phyloP scores from a whole-genome alignment of 2,113 vertebrate species.

The Phainopepla nitens region DNA sequence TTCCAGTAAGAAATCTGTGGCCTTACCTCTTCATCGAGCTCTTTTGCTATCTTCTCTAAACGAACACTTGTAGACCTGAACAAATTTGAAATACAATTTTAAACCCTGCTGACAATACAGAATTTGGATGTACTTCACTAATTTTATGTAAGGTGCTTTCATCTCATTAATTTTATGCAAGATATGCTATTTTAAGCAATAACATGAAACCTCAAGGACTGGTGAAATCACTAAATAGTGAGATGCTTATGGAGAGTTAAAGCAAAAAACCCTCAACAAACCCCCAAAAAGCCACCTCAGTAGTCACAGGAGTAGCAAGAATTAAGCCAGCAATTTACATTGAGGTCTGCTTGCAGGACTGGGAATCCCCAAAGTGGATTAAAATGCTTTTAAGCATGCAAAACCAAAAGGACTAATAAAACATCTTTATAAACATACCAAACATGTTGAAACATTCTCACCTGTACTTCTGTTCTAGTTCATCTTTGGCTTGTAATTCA shows the following conservation, averaged over 20 bases:
- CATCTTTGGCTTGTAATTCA: constrained; percentile 90
- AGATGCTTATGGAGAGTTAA: background rate
- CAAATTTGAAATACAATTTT: constrained; percentile 50
- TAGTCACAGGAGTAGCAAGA: background rate
- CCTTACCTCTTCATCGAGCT: constrained; percentile 93
- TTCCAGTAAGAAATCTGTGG: background rate
- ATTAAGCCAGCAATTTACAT: background rate
- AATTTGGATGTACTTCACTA: background rate
- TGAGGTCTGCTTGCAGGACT: background rate
- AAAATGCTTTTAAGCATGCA: background rate
- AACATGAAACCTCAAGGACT: background rate
- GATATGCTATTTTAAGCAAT: background rate
- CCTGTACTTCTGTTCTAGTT: constrained; percentile 91
- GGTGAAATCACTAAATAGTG: background rate
- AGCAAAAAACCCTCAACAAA: background rate
- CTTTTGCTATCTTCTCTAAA: constrained; percentile 90
- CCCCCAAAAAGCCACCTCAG: background rate
- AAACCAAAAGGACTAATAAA: background rate
- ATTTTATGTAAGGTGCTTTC: background rate
- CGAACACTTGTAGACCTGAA: constrained; percentile 80
- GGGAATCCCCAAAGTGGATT: background rate
- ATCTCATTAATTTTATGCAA: background rate
- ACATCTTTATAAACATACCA: background rate
- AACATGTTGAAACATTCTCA: constrained; percentile 54
- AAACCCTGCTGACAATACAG: background rate